phyloP scores from a whole-genome alignment of 30 jellyfish, hydroid and myxozoan genomes.

The Nemopilema nomurai region DNA sequence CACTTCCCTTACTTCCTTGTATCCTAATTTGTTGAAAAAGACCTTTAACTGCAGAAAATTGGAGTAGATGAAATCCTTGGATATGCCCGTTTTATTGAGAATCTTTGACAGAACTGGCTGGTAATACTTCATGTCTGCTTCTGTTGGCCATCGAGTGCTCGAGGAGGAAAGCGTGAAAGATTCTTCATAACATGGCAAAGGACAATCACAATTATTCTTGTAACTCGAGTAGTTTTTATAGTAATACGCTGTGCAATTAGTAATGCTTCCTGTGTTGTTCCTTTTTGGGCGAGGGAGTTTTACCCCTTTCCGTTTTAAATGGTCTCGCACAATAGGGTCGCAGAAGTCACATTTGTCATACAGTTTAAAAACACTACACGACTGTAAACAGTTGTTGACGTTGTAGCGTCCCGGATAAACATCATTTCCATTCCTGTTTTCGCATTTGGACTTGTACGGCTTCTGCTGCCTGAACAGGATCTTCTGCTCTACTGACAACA shows the following conservation, averaged over 20 bases:
- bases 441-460: constrained; percentile 43
- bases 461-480: not conserved
- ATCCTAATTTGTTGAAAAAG: constrained; percentile 1
- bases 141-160: constrained; percentile 49
- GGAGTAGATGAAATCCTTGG: constrained; percentile 33
- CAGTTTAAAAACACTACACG: not conserved
- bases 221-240: not conserved
- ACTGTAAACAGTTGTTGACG: not conserved
- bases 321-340: constrained; percentile 9
- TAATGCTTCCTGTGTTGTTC: not conserved
- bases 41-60: constrained; percentile 26
- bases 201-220: constrained; percentile 21
- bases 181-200: constrained; percentile 47
- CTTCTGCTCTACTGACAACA: constrained; percentile 1
- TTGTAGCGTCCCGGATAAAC: constrained; percentile 25
- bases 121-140: constrained; percentile 15
- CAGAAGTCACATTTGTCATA: constrained; percentile 10
- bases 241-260: not conserved
- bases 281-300: not conserved
- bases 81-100: constrained; percentile 27
- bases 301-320: constrained; percentile 4
- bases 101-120: constrained; percentile 30
- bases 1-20: constrained; percentile 9
- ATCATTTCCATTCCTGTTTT: not conserved
- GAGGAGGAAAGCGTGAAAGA: not conserved